Base-by-base conservation (phyloP, 1,140 invertebrate genomes). In the Xylocopa sonorina region DNA sequence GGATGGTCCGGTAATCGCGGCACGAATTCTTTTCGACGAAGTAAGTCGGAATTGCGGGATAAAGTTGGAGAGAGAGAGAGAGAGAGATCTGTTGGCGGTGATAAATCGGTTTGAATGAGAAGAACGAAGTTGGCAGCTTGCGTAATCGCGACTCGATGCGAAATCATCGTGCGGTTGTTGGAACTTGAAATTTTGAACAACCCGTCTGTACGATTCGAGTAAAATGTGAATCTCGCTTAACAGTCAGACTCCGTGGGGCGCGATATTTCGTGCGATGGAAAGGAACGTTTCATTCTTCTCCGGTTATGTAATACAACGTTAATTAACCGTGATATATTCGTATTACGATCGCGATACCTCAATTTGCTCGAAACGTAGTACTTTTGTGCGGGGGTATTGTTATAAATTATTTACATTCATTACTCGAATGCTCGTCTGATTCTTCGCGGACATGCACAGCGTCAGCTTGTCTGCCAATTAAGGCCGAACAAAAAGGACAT, bases 381-480 rank as follows among this genome's bases (percentile, higher is more conserved):
- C 12, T n/a, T 34, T 18, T n/a, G 27, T 10, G 27, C 16, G 34
- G 12, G 32, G 3, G 16, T 41, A 16, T 14, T 16, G 18, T 50
- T 46, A n/a, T 46, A n/a, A 67, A 76, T 64, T 46, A 46, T 64
- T 57, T 24, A 16, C 24, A n/a, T n/a, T 46, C 50, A 10, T 29
- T 51, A 24, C 51, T 62, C 29, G 18, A 3, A 29, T 18, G 7
- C 32, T 16, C 29, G 41, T 38, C 1, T 38, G 21, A 10, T 62
- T 51, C 29, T 34, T 38, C 51, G 14, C 34, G n/a, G 34, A 38
- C 32, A 38, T 1, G 14, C 18, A 21, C 32, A 41, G 32, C 64
- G 34, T 60, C 29, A 53, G 29, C 32, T 9, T 14, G 2, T 50
- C 46, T 69, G 81, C 32, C 71, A 83, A 80, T 84, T 76, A 83